phyloP scores from a whole-genome alignment of 2,113 vertebrate species.

The Trichechus manatus region DNA sequence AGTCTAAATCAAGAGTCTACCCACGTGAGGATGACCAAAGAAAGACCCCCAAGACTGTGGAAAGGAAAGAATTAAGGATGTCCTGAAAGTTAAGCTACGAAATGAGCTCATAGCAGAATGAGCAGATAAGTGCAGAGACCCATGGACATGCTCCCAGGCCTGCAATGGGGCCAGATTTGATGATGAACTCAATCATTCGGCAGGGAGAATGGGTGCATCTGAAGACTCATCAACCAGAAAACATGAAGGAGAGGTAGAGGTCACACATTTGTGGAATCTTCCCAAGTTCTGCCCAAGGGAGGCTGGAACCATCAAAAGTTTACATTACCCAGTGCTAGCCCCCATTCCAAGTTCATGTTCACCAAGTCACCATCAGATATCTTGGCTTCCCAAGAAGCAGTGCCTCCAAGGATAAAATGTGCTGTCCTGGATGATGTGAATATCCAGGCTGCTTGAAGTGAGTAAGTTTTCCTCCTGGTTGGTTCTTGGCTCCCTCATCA shows the following conservation, averaged over 20 bases:
- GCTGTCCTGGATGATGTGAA: not conserved
- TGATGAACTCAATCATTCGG: accelerated
- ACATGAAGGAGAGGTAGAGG: too few species aligned
- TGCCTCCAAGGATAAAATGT: not conserved
- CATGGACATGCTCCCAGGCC: too few species aligned
- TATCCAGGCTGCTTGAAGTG: not conserved
- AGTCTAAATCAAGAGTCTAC: not conserved
- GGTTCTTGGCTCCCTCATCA: not conserved
- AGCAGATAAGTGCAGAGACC: not conserved
- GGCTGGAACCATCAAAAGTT: not conserved
- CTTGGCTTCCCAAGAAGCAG: not conserved
- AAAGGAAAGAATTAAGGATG: not conserved
- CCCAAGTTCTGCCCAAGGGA: not conserved
- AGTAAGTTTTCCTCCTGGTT: not conserved
- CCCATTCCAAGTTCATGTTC: not conserved
- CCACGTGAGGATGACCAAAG: not conserved
- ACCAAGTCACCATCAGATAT: not conserved
- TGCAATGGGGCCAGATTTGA: not conserved
- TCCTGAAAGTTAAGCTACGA: not conserved
- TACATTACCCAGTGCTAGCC: accelerated
- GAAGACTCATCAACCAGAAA: not conserved
- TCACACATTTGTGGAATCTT: too few species aligned
- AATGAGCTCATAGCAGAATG: accelerated
- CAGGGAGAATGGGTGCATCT: not conserved
- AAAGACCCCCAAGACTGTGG: not conserved